Percentiles rank a stretch among this genome's conserved stretches.
Evolutionary conservation across 2,113 vertebrate genomes (phyloP).

Genomic region (Rhabdomys dilectus): DNA sequence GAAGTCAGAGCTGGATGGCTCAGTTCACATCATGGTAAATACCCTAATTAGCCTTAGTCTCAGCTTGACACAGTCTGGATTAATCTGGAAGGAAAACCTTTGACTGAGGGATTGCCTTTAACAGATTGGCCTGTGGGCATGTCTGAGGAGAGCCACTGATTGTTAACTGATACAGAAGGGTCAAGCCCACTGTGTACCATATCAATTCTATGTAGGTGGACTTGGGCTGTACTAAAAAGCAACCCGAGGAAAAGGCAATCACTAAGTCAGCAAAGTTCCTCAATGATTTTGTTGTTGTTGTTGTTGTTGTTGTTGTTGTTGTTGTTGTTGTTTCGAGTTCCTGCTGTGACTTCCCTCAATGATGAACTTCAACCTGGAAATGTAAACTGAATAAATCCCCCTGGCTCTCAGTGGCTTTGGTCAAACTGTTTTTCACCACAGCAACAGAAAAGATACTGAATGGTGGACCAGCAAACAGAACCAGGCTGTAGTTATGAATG

Average conservation of each 20-base stretch:
- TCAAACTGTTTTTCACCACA: not conserved
- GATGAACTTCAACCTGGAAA: not conserved
- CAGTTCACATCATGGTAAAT: not conserved
- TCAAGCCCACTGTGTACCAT: too few species aligned
- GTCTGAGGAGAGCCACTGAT: not conserved
- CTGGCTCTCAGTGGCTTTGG: not conserved
- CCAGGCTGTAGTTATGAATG: too few species aligned
- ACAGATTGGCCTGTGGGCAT: not conserved
- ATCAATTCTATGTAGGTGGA: not conserved
- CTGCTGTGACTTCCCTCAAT: not conserved
- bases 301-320: too few species aligned
- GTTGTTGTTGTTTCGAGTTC: not conserved
- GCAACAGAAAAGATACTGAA: not conserved
- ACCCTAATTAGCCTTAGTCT: not conserved
- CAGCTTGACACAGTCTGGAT: not conserved
- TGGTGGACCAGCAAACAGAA: not conserved
- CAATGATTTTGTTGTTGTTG: not conserved
- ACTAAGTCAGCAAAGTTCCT: not conserved
- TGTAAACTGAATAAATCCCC: too few species aligned
- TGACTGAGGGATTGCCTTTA: not conserved
- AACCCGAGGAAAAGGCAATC: not conserved
- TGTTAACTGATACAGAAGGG: not conserved
- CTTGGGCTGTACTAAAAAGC: not conserved
- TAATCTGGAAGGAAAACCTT: too few species aligned
- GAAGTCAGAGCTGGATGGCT: not conserved